Percentiles rank a stretch among this genome's conserved stretches.
phyloP scores from a whole-genome alignment of 1,140 invertebrate genomes.

The Brachystomella parvula region DNA sequence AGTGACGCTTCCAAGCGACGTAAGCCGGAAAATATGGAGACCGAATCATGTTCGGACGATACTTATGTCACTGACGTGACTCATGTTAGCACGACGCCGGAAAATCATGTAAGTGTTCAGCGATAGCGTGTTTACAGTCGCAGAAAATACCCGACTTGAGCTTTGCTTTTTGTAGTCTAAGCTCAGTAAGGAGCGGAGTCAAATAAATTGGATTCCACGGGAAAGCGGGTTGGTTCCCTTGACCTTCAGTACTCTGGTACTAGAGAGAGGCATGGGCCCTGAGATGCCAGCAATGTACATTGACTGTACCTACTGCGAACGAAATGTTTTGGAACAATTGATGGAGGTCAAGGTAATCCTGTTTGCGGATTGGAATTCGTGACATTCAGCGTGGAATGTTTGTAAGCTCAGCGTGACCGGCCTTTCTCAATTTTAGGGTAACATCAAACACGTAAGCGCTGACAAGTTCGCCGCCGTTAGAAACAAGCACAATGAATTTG shows the following conservation, averaged over 20 bases:
- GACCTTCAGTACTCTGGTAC: constrained; percentile 22
- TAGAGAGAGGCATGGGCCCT: constrained; percentile 17
- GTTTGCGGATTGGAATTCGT: too few species aligned
- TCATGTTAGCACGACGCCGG: background rate
- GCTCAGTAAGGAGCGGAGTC: background rate
- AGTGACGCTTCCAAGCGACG: background rate
- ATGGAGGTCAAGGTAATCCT: constrained; percentile 36
- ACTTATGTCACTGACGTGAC: background rate
- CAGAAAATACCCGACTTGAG: background rate
- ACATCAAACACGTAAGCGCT: background rate
- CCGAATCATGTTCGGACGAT: background rate
- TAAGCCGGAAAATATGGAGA: background rate
- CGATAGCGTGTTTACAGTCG: background rate
- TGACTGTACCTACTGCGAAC: constrained; percentile 30
- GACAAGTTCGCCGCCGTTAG: background rate
- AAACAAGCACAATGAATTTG: constrained; percentile 4
- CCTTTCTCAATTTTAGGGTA: background rate
- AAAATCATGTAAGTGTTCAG: constrained; percentile 2
- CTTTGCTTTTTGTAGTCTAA: background rate
- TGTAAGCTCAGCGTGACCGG: background rate
- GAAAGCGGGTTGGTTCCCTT: constrained; percentile 1
- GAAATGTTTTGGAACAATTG: constrained; percentile 25
- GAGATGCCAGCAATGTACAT: constrained; percentile 25
- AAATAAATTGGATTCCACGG: constrained; percentile 3
- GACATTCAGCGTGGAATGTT: background rate